Evolutionary conservation across 2,797 vertebrate genomes (phyloP), one percentile per base, ranked within the genome.

Genomic region (Antrozous pallidus): DNA sequence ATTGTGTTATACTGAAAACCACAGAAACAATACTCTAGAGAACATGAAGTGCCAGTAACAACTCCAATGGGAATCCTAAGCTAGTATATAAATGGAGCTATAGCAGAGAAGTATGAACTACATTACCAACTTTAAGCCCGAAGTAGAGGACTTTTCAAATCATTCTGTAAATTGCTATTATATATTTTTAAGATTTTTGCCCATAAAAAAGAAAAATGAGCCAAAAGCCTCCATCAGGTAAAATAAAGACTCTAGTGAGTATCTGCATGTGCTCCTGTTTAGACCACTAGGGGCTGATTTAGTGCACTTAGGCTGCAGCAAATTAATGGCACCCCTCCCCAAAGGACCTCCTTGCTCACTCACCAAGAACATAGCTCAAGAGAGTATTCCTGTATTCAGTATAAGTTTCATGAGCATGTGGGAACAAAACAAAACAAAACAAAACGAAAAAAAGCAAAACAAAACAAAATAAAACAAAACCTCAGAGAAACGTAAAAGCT

Each of bases 201-300:
- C 20, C 7, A 89, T 71, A 90, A 94, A 94, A 94, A 90, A 56
- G 51, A 4, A 84, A 94, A 93, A 84, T 56, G 26, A 95, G 75
- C 38, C 20, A 58, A 95, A 89, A n/a, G 36, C 22, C 38, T 88
- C 12, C 9, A 93, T 75, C 11, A 75, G 45, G 42, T 85, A 73
- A 95, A 96, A 93, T 74, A 84, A 93, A 56, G 26, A 92, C 36
- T 71, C 85, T 16, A 90, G 42, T 70, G 45, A 95, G 22, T 61
- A 81, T 7, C 31, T 79, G 20, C 28, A 83, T n/a, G 16, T 71
- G 20, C 6, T 85, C 56, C 45, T 47, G 51, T 54, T 88, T 70
- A 86, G 80, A 65, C 67, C 47, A 86, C 24, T 75, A 87, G 63
- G n/a, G 51, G 61, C 42, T 56, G 85, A 73, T n/a, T 86, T 83